These are phyloP conservation scores for Tokudaia muenninki DNA, from an alignment of 2,797 vertebrate genomes.

Conservation along the genomic window DNA sequence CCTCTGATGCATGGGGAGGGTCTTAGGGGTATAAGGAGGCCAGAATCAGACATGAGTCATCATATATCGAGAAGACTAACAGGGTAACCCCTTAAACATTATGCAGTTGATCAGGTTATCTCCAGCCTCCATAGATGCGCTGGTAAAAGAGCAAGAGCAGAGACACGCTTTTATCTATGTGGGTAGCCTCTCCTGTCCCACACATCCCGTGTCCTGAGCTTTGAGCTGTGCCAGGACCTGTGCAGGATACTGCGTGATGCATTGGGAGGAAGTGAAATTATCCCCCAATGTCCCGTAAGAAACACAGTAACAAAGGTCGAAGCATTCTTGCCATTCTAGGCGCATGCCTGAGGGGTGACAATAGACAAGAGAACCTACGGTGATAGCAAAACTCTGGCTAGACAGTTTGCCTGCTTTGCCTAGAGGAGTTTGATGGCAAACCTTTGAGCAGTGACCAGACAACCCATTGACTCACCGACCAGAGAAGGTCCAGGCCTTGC, in stretches of 20 bases:
- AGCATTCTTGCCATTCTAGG: not conserved
- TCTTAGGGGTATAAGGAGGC: not conserved
- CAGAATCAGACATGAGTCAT: not conserved
- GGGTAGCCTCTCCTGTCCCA: not conserved
- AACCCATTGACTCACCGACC: no score
- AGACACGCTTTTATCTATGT: not conserved
- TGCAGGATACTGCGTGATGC: not conserved
- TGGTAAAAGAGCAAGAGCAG: not conserved
- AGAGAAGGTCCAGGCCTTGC: not conserved
- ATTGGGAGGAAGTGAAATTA: slow-evolving; percentile 19
- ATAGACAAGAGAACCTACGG: not conserved
- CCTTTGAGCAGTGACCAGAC: not conserved
- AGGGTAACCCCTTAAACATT: not conserved
- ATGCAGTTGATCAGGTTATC: not conserved
- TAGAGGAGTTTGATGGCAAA: not conserved
- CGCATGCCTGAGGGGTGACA: not conserved
- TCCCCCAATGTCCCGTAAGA: not conserved
- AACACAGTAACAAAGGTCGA: not conserved
- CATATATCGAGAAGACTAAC: not conserved
- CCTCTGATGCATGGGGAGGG: not conserved
- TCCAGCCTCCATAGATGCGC: not conserved
- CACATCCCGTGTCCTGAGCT: not conserved
- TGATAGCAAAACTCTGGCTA: not conserved
- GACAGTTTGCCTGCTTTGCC: not conserved
- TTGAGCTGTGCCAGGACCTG: not conserved